Conservation (phyloP, 2,888 invertebrate genomes). For the Mamestra brassicae region DNA sequence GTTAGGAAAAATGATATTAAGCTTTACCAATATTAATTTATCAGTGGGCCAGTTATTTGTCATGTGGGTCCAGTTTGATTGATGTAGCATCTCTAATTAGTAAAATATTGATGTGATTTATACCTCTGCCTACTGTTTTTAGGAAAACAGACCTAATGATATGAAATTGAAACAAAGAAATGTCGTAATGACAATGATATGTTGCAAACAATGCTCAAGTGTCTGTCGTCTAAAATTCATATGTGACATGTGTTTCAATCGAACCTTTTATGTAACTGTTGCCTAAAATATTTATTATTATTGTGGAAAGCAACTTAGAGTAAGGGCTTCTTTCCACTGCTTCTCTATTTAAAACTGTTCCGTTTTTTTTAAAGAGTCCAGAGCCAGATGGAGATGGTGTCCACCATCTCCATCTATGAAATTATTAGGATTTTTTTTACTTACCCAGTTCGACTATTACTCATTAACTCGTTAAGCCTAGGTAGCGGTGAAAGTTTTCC, state of each 20-base stretch:
- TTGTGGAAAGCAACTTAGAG: too few species aligned
- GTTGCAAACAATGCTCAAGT: slow-evolving; percentile 1
- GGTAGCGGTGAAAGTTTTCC: too few species aligned
- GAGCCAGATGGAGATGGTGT: too few species aligned
- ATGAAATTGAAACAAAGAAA: slow-evolving; percentile 21
- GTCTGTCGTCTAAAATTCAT: background rate
- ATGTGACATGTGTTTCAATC: background rate
- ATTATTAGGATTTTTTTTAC: too few species aligned
- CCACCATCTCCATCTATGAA: too few species aligned
- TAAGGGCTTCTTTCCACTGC: background rate
- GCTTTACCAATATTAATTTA: background rate
- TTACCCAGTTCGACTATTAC: too few species aligned
- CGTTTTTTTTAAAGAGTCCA: too few species aligned
- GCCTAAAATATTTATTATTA: background rate
- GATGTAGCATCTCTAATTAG: too few species aligned
- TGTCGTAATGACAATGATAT: background rate
- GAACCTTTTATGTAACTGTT: background rate
- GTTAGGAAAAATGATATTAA: background rate
- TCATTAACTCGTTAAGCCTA: too few species aligned
- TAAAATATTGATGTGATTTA: background rate
- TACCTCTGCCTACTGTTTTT: background rate
- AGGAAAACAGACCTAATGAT: background rate
- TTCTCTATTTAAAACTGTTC: too few species aligned
- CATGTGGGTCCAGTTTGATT: background rate
- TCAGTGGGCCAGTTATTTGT: too few species aligned